A percentile compares a stretch with the other conserved stretches of the same genome.
Conservation (phyloP, 2,888 invertebrate genomes). For the Eurytoma californica region DNA sequence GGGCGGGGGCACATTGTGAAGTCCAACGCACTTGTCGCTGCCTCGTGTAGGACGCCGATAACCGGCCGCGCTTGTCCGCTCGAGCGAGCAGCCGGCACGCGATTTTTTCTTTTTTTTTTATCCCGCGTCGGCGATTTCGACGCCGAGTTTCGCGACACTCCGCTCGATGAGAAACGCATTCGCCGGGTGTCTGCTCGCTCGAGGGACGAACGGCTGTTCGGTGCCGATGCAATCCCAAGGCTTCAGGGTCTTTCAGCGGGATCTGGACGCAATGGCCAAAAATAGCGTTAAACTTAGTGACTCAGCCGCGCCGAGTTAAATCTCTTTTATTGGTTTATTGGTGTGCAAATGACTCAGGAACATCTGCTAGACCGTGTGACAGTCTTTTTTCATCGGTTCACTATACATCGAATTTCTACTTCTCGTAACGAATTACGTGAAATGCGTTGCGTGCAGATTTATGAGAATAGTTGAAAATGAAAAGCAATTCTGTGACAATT, state of each 20-base stretch:
- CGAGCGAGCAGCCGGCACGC: slow-evolving; percentile 13
- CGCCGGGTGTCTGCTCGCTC: background rate
- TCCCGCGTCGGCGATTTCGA: background rate
- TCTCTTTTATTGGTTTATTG: slow-evolving; percentile 9
- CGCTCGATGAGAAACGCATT: background rate
- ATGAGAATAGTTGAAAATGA: too few relatives aligned
- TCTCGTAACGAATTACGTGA: too few relatives aligned
- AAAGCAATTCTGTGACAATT: too few relatives aligned
- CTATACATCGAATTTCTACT: too few relatives aligned
- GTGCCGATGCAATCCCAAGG: too few relatives aligned
- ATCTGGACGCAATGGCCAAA: slow-evolving; percentile 3
- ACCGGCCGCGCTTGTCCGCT: slow-evolving; percentile 14
- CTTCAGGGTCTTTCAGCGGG: too few relatives aligned
- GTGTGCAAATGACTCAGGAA: slow-evolving; percentile 24
- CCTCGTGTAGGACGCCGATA: slow-evolving; percentile 24
- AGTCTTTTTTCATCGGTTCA: too few relatives aligned
- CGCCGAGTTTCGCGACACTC: background rate
- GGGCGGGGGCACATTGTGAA: background rate
- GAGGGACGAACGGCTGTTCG: background rate
- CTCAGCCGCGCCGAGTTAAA: background rate
- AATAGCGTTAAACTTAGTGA: slow-evolving; percentile 8
- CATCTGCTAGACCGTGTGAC: slow-evolving; percentile 7
- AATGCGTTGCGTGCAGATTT: too few relatives aligned
- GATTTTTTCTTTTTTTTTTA: background rate
- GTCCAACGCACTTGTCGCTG: background rate